Evolutionary conservation across 2,113 vertebrate species (phyloP), one percentile per base, ranked within the genome.

Genomic region (Gila orcuttii): DNA sequence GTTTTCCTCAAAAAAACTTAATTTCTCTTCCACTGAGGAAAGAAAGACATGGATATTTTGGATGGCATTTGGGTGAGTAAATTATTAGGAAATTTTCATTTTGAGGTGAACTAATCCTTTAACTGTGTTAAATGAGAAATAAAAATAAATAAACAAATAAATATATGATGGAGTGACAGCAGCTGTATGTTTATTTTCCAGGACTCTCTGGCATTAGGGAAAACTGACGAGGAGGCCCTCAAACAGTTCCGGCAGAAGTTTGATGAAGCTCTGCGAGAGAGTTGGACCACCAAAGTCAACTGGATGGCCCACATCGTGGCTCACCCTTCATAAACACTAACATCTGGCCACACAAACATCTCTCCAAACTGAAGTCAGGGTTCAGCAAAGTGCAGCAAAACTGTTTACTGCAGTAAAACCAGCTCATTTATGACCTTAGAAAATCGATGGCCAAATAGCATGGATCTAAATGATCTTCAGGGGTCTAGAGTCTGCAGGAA

Each of bases 291-390:
- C 90, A 99, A 99, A 95, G 98, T 99, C 89, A 99, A 99, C 95
- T 99, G 98, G 98, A 99, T 99, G 98, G 98, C 98, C 25, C 98
- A 99, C 92, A 99, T 98, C n/a, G 97, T 99, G 87, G 96, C 96
- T n/a, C 99, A 98, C 92, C 96, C 97, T 88, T 98, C 98, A 74
- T 99, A 97, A 93, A 62, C 64, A 55, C 80, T 50, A 47, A 31
- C 13, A 57, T 59, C 55, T 76, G 50, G 19, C 78, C 55, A 59
- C 59, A 55, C 82, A 19, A 47, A 31, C 9, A 57, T 59, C 55
- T 76, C 78, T 82, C n/a, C 55, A 12, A 79, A 82, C 12, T 33
- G 6, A 62, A 75, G 74, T 7, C 7, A 84, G 73, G 23, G 28
- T 85, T 31, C 23, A 45, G 6, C 50, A 57, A 88, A 85, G 79